A percentile compares a stretch with the other conserved stretches of the same genome.
These are phyloP conservation scores for Rhinolophus sinicus DNA, from an alignment of 2,113 vertebrate genomes.

Conservation along the genomic window DNA sequence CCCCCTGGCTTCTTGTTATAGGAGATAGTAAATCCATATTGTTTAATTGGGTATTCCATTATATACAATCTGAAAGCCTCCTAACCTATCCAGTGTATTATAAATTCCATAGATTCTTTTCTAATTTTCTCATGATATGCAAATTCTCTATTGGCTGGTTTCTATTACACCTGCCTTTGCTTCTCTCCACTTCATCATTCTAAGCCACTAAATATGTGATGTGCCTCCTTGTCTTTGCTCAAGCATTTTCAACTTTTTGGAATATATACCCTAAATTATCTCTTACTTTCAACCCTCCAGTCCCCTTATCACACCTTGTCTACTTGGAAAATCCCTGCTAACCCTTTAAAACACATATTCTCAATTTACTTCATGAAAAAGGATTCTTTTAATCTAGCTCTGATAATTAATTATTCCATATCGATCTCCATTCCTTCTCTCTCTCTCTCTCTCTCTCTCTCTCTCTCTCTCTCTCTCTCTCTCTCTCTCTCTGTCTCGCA, in stretches of 20 bases:
- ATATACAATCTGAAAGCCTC: not conserved
- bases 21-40: not conserved
- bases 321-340: not conserved
- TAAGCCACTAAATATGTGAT: not conserved
- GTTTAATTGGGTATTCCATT: not conserved
- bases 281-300: not conserved
- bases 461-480: rapidly evolving
- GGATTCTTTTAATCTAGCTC: not conserved
- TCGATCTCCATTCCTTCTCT: not conserved
- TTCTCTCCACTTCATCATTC: not conserved
- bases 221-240: not conserved
- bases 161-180: not conserved
- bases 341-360: not conserved
- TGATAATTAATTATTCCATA: not conserved
- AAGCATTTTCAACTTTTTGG: not conserved
- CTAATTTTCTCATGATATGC: not conserved
- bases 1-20: not conserved
- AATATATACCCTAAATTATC: not conserved
- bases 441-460: not conserved
- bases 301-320: not conserved
- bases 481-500: too few species aligned
- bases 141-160: not conserved
- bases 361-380: not conserved
- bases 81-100: not conserved
- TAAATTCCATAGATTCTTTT: not conserved